A percentile compares a stretch with the other conserved stretches of the same genome.
Conservation (phyloP, 2,888 invertebrate species). For the Andrena camellia region DNA sequence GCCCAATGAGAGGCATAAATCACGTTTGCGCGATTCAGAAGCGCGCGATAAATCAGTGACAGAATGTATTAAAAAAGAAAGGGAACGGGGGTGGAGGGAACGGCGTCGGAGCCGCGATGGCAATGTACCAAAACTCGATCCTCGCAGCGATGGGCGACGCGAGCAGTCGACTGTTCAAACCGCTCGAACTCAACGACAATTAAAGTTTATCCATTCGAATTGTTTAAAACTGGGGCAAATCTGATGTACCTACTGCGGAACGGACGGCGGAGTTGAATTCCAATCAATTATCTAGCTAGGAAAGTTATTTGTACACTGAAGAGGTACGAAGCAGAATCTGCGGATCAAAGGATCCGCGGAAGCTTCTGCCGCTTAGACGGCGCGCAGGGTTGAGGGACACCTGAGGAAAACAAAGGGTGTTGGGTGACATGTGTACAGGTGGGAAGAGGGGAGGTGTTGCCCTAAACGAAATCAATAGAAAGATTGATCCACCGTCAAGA, state of each 20-base stretch:
- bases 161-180: constrained; percentile 9
- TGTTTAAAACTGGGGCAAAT: too few relatives aligned
- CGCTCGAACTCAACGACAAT: constrained; percentile 15
- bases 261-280: too few relatives aligned
- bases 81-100: not conserved
- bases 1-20: constrained; percentile 51
- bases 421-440: not conserved
- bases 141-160: constrained; percentile 35
- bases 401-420: not conserved
- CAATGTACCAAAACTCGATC: constrained; percentile 52
- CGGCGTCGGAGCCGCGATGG: constrained; percentile 41
- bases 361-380: too few relatives aligned
- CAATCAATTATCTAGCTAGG: too few relatives aligned
- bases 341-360: not conserved
- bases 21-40: constrained; percentile 56
- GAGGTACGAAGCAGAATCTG: too few relatives aligned
- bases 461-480: constrained; percentile 56
- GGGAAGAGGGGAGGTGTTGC: constrained; percentile 20
- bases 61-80: constrained; percentile 35
- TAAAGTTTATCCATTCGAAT: constrained; percentile 22
- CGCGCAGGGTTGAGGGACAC: not conserved
- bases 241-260: too few relatives aligned
- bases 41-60: constrained; percentile 57
- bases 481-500: constrained; percentile 61
- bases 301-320: too few relatives aligned